Percentiles rank a stretch among this genome's conserved stretches.
Conservation (phyloP, 2,888 invertebrate genomes). For the Antheraea yamamai region DNA sequence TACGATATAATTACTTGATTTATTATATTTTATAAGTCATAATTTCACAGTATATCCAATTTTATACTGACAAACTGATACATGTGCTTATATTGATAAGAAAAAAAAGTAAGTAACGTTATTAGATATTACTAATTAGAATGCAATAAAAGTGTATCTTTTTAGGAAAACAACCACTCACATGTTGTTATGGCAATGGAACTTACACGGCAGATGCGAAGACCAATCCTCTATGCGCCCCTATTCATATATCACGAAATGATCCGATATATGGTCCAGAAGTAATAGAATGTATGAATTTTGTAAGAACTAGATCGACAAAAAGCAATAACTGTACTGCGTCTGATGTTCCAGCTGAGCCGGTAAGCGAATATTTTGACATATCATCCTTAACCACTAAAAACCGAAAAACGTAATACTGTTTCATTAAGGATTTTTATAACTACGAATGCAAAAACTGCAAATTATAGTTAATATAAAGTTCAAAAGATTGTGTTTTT, state of each 20-base stretch:
- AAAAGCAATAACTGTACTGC: constrained; percentile 13
- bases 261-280: constrained; percentile 25
- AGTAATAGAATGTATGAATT: constrained; percentile 27
- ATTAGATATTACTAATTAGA: neutral
- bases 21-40: too few species aligned
- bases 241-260: constrained; percentile 25
- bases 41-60: too few species aligned
- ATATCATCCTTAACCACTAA: neutral
- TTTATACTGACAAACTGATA: too few species aligned
- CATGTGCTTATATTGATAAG: too few species aligned
- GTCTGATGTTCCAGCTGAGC: constrained; percentile 19
- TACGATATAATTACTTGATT: too few species aligned
- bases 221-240: constrained; percentile 26
- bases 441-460: too few species aligned
- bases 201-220: constrained; percentile 17
- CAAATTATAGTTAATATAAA: too few species aligned
- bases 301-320: constrained; percentile 25
- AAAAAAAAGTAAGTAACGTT: neutral
- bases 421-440: too few species aligned
- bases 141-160: neutral
- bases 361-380: constrained; percentile 23
- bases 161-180: constrained; percentile 17
- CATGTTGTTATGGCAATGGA: constrained; percentile 27
- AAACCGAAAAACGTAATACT: neutral
- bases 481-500: too few species aligned